Base-by-base conservation (phyloP, 2,888 invertebrate genomes). In the Pegoplata infirma region DNA sequence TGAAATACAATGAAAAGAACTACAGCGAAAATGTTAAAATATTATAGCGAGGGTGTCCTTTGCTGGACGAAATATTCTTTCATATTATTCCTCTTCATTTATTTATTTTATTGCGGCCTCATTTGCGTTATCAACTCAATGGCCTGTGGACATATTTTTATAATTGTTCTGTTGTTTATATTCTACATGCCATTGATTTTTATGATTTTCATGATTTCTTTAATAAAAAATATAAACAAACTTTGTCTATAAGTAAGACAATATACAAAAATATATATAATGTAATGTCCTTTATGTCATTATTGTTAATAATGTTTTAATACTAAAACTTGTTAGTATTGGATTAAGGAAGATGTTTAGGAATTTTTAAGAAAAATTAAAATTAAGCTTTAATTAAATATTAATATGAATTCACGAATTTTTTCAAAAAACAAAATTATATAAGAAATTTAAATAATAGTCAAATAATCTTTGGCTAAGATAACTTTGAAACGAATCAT, bases 71-170 rank as follows among this genome's bases (percentile, higher is more conserved):
- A 47, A 19, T 8, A 21, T 56, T 25, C 19, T 21, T 36, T 32
- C 44, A 68, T 25, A 44, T 67, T 47, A 32, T 73, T 67, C 17
- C 59, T 73, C 84, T 85, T 85, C 85, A 84, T 86, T 87, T 87
- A 87, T 87, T 87, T 87, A 87, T 86, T 87, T 87, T 87, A 87
- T 86, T 87, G 87, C 87, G 87, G 86, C 86, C 87, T 86, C 87
- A 85, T 85, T 87, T 86, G 85, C 84, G 87, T 87, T 86, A 87
- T 85, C 86, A 85, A 84, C 84, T 87, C 86, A 87, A 87, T 87
- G 86, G 85, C 80, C 86, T 85, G 85, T 86, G 84, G 82, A 84
- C 84, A 84, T 83, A 86, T 86, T 87, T 85, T 85, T 83, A 86
- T 87, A 87, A 87, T 87, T 87, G 85, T 82, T 82, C 81, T 81